Evolutionary conservation across 2,113 vertebrate genomes (phyloP).

Genomic region (Ceyx cyanopectus): DNA sequence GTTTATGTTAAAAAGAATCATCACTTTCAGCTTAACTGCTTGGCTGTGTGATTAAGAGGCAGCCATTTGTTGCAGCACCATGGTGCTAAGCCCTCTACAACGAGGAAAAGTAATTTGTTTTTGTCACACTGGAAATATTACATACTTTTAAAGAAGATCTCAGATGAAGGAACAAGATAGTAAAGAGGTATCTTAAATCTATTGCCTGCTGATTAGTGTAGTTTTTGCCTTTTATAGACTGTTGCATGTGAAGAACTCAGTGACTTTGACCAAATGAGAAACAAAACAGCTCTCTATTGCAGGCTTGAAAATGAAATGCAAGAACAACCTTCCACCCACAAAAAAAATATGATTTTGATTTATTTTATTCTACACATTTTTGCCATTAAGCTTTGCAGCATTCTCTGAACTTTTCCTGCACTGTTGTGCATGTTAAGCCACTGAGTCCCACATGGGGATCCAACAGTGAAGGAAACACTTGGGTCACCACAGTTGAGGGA

Average conservation of each 20-base stretch:
- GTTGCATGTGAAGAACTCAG: conserved; percentile 6
- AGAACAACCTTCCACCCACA: conserved; percentile 23
- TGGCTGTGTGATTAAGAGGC: background rate
- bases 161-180: background rate
- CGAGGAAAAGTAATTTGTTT: background rate
- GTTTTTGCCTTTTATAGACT: background rate
- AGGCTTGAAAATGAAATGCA: conserved; percentile 37
- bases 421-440: conserved; percentile 28
- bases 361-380: conserved; percentile 62
- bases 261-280: conserved; percentile 31
- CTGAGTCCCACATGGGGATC: background rate
- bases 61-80: background rate
- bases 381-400: background rate
- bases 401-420: background rate
- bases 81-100: background rate
- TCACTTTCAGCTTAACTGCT: conserved; percentile 7
- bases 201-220: background rate
- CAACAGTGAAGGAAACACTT: conserved; percentile 35
- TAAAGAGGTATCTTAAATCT: background rate
- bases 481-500: background rate
- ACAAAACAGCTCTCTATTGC: conserved; percentile 27
- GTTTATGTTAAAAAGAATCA: conserved; percentile 20
- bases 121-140: background rate
- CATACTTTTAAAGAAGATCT: background rate
- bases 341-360: conserved; percentile 53